Conservation (phyloP, 2,113 vertebrate species). For the Rhipidura dahli region DNA sequence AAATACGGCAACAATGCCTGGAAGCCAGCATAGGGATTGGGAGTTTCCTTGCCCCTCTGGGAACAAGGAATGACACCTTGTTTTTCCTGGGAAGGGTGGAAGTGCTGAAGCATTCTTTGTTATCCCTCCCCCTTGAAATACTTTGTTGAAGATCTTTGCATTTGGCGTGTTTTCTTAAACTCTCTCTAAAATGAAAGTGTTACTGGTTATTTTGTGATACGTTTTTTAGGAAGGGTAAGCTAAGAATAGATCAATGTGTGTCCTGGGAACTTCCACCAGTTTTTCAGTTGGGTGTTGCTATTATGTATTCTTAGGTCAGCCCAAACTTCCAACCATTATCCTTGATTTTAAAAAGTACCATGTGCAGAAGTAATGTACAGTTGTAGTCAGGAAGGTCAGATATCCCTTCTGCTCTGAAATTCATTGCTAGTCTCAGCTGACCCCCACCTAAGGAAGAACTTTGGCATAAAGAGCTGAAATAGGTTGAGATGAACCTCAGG, state of each 20-base stretch:
- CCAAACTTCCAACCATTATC: neutral
- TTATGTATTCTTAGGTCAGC: neutral
- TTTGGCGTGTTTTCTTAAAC: neutral
- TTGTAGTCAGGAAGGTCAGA: neutral
- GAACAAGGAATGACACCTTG: neutral
- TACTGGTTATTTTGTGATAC: neutral
- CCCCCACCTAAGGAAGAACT: neutral
- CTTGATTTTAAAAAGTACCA: neutral
- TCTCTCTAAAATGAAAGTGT: neutral
- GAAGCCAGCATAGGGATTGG: neutral
- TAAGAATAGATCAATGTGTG: accelerated
- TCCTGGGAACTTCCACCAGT: neutral
- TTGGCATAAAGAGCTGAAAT: neutral
- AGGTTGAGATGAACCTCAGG: neutral
- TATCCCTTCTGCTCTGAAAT: neutral
- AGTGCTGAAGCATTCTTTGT: neutral
- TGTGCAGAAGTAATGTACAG: neutral
- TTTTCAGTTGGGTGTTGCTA: neutral
- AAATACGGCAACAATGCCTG: neutral
- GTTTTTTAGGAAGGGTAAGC: neutral
- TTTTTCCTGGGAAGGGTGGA: neutral
- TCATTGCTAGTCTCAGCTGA: neutral
- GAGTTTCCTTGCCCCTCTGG: neutral
- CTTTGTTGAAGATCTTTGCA: neutral
- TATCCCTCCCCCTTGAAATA: neutral